These are phyloP conservation scores for Nerophis ophidion DNA, from an alignment of 2,113 vertebrate species.

Conservation along the genomic window DNA sequence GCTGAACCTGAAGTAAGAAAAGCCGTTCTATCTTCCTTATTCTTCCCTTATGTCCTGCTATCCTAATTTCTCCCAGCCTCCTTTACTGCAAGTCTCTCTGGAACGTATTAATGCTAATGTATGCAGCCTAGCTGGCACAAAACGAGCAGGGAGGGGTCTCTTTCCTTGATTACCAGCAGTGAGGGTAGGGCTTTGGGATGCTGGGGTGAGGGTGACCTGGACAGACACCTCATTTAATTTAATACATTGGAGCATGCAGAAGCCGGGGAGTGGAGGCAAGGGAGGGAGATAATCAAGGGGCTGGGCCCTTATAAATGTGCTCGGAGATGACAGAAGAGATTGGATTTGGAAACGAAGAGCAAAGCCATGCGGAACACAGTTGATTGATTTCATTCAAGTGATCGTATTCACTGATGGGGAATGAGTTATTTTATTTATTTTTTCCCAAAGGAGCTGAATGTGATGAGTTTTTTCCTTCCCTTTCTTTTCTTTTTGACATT, in stretches of 20 bases:
- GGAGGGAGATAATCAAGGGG: slow-evolving; percentile 86
- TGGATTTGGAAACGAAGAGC: slow-evolving; percentile 85
- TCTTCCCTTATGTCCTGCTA: slow-evolving; percentile 24
- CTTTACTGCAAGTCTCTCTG: slow-evolving; percentile 54
- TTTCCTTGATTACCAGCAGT: slow-evolving; percentile 70
- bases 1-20: slow-evolving; percentile 42
- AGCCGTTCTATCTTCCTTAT: slow-evolving; percentile 23
- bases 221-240: slow-evolving; percentile 95
- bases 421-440: slow-evolving; percentile 57
- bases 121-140: slow-evolving; percentile 63
- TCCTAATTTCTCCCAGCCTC: slow-evolving; percentile 36
- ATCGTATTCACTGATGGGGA: slow-evolving; percentile 73
- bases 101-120: slow-evolving; percentile 72
- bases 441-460: slow-evolving; percentile 38
- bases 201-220: slow-evolving; percentile 79
- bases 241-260: slow-evolving; percentile 81
- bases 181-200: slow-evolving; percentile 45
- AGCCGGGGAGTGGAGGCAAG: slow-evolving; percentile 74
- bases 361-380: slow-evolving; percentile 80
- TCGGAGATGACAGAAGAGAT: slow-evolving; percentile 89
- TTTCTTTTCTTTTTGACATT: slow-evolving; percentile 36
- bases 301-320: slow-evolving; percentile 78
- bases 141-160: slow-evolving; percentile 64
- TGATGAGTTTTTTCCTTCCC: slow-evolving; percentile 30
- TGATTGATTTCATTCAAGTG: slow-evolving; percentile 85